A percentile compares a stretch with the other conserved stretches of the same genome.
Conservation (phyloP, 2,888 invertebrate genomes). For the Neuroscelio doddi region DNA sequence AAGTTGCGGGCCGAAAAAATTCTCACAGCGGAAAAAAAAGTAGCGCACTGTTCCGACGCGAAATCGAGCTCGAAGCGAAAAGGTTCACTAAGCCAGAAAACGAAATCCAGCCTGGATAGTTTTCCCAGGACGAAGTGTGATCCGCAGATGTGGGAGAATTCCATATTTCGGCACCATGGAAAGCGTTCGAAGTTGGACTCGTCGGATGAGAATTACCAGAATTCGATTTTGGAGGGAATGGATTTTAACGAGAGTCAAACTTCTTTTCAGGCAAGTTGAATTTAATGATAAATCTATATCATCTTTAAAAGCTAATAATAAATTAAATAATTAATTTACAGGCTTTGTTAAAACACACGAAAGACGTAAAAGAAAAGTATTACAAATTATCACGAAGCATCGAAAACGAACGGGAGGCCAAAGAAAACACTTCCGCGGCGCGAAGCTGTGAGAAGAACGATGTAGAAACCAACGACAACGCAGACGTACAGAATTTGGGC, state of each 20-base stretch:
- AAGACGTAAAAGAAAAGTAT: conserved; percentile 59
- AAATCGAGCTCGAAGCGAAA: conserved; percentile 64
- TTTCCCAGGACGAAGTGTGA: conserved; percentile 53
- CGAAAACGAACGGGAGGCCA: conserved; percentile 56
- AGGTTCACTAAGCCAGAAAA: conserved; percentile 59
- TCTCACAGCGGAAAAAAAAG: conserved; percentile 52
- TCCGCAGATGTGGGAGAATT: conserved; percentile 55
- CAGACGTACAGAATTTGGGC: conserved; percentile 54
- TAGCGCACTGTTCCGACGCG: conserved; percentile 50
- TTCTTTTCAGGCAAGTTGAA: conserved; percentile 48
- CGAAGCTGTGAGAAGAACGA: conserved; percentile 49
- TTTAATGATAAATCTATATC: background rate
- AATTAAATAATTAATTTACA: conserved; percentile 38
- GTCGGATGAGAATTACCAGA: conserved; percentile 52
- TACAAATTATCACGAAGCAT: conserved; percentile 60
- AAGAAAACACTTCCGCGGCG: conserved; percentile 50
- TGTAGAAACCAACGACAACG: conserved; percentile 40
- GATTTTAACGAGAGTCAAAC: conserved; percentile 63
- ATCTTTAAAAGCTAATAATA: conserved; percentile 7
- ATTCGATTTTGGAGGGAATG: conserved; percentile 57
- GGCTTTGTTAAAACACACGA: conserved; percentile 64
- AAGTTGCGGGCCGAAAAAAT: conserved; percentile 54
- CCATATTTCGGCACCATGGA: conserved; percentile 52
- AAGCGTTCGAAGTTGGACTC: conserved; percentile 61
- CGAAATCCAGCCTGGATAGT: conserved; percentile 56